phyloP scores from a whole-genome alignment of 2,888 invertebrate genomes.

The Tetranychus piercei region DNA sequence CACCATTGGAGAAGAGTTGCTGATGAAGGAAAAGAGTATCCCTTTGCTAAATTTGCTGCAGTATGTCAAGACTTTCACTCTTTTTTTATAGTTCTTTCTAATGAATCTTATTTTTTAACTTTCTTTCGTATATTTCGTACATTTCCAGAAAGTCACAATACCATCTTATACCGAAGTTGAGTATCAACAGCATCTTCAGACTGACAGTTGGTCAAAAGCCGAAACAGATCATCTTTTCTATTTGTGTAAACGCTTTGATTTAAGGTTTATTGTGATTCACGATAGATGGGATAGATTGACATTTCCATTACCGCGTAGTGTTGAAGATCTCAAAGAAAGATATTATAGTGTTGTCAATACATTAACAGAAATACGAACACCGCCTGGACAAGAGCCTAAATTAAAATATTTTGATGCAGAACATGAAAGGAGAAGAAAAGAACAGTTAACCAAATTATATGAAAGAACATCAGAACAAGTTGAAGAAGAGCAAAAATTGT shows the following conservation, averaged over 20 bases:
- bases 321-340: slow-evolving; percentile 90
- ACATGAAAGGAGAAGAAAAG: slow-evolving; percentile 79
- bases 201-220: slow-evolving; percentile 68
- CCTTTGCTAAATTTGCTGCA: slow-evolving; percentile 94
- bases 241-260: slow-evolving; percentile 64
- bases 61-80: slow-evolving; percentile 30
- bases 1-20: slow-evolving; percentile 79
- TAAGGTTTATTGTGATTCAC: slow-evolving; percentile 77
- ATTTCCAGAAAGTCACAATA: slow-evolving; percentile 57
- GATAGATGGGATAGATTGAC: slow-evolving; percentile 78
- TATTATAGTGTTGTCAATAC: slow-evolving; percentile 71
- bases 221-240: slow-evolving; percentile 94
- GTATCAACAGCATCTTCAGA: slow-evolving; percentile 66
- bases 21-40: slow-evolving; percentile 83
- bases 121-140: slow-evolving; percentile 15
- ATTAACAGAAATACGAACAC: slow-evolving; percentile 52
- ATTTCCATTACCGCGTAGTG: slow-evolving; percentile 48
- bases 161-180: slow-evolving; percentile 75
- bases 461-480: slow-evolving; percentile 81
- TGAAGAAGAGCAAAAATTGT: slow-evolving; percentile 81
- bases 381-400: slow-evolving; percentile 50
- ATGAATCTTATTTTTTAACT: slow-evolving; percentile 14
- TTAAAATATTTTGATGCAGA: slow-evolving; percentile 75
- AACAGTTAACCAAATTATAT: slow-evolving; percentile 75
- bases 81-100: not conserved